Evolutionary conservation across 1,140 invertebrate species (phyloP), one percentile per base, ranked within the genome.

Genomic region (Pinna nobilis): DNA sequence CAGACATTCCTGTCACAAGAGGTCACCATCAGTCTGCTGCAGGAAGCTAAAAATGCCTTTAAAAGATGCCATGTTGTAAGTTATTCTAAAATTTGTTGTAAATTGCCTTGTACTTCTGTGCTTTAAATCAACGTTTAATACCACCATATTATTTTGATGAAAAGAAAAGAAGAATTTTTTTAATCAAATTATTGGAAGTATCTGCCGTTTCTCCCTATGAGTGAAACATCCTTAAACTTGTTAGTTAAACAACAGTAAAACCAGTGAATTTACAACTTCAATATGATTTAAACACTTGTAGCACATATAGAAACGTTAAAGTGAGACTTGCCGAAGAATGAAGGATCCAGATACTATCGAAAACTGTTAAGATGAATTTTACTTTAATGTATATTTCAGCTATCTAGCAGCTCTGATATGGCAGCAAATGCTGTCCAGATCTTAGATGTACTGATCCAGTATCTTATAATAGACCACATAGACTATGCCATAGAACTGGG

Each of bases 1-100:
- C 97, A 99, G 90, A 99, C 97, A 0, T 99, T 99, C 87, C 91
- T 99, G 1, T 98, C 97, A 0, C 97, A 99, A 88, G 96, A 98
- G 87, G 91, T 99, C n/a, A 97, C 96, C 1, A 96, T 98, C 65
- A 95, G 94, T 80, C 92, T 99, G 80, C 89, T 99, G 15, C 95
- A 97, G 87, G 95, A 98, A 86, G 94, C 95, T 0, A 97, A 97
- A 88, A 92, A 94, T 37, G 96, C 97, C 0, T 96, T 99, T 79
- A 93, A 94, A 76, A 90, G 98, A 74, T 98, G 97, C 86, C 93
- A 94, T 70, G 90, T 94, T 77, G 94, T 95, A 89, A 91, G 90
- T 80, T 23, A 32, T 30, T 15, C 1, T 30, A 28, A 23, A 25
- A 11, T 20, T 51, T 51, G 30, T 51, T 2, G 4, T 20, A 28